These are phyloP conservation scores for Microplitis deprimator DNA, from an alignment of 2,888 invertebrate species.

Conservation along the genomic window DNA sequence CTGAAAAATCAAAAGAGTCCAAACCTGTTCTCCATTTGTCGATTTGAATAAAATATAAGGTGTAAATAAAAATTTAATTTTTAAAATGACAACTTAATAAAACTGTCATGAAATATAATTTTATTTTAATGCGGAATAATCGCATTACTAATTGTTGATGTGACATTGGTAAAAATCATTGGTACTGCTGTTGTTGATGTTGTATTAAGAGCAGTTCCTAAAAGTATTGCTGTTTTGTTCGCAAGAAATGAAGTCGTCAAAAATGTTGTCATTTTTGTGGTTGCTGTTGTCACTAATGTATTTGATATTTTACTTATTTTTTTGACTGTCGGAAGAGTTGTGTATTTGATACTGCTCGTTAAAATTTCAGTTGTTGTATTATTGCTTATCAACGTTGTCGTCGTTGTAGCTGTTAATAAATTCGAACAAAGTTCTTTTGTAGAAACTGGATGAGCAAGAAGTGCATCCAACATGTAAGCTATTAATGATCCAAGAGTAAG, in stretches of 20 bases:
- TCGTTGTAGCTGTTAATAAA: slow-evolving; percentile 47
- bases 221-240: slow-evolving; percentile 56
- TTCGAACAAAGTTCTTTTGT: slow-evolving; percentile 63
- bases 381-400: slow-evolving; percentile 51
- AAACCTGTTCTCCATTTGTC: no score
- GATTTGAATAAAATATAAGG: no score
- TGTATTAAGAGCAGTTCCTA: slow-evolving; percentile 53
- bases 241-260: slow-evolving; percentile 56
- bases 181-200: slow-evolving; percentile 58
- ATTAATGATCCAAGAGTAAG: slow-evolving; percentile 87
- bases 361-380: slow-evolving; percentile 49
- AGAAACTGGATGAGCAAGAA: slow-evolving; percentile 64
- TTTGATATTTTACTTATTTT: slow-evolving; percentile 56
- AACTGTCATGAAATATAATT: background rate
- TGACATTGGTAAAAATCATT: slow-evolving; percentile 58
- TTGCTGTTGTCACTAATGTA: slow-evolving; percentile 52
- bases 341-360: slow-evolving; percentile 39
- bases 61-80: no score
- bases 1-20: no score
- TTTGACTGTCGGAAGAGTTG: slow-evolving; percentile 56
- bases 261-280: slow-evolving; percentile 55
- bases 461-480: slow-evolving; percentile 82
- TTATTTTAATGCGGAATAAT: slow-evolving; percentile 53
- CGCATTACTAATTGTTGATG: slow-evolving; percentile 58
- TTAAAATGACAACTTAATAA: no score